Evolutionary conservation across 2,888 invertebrate species (phyloP), one percentile per base, ranked within the genome.

Genomic region (Gari tellinella): DNA sequence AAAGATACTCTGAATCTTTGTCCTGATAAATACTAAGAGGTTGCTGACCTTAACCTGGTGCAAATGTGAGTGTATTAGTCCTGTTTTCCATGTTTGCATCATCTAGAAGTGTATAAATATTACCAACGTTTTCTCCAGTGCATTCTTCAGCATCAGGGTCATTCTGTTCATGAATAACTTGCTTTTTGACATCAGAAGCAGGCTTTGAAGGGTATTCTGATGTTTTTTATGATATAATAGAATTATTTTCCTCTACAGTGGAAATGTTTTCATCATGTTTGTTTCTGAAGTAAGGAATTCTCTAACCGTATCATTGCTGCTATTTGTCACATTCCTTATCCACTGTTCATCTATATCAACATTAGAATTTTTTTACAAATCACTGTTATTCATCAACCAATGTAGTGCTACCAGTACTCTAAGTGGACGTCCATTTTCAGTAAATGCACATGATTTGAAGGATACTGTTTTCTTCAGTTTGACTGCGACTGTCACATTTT

Each of bases 21-120:
- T 80, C 80, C 51, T 68, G 60, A 51, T 68, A 81, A 12, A 78
- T 62, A 75, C 80, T 70, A n/a, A 81, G 19, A 37, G 74, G 81
- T 41, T 25, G 49, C 37, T 80, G 68, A 40, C 61, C 69, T 57
- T 80, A 77, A 48, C 77, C 70, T 40, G 67, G 70, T 19, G 74
- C 78, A 74, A 74, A 79, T 7, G 66, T 58, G 49, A 70, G 65
- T 41, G 46, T 52, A 37, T 37, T 45, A 31, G 55, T 64, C 46
- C 60, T 68, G 45, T 65, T 72, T 40, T 63, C 52, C 23, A 38
- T 15, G 43, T 70, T 41, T 45, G 61, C 67, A 48, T 73, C 67
- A 43, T 80, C 72, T 43, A 75, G 21, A 17, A 79, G 49, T 8
- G 72, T 79, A 53, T 75, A 74, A 25, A 63, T 41, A 41, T 72